These are phyloP conservation scores for Lepidotrigona ventralis DNA, from an alignment of 1,140 invertebrate species.

Conservation along the genomic window DNA sequence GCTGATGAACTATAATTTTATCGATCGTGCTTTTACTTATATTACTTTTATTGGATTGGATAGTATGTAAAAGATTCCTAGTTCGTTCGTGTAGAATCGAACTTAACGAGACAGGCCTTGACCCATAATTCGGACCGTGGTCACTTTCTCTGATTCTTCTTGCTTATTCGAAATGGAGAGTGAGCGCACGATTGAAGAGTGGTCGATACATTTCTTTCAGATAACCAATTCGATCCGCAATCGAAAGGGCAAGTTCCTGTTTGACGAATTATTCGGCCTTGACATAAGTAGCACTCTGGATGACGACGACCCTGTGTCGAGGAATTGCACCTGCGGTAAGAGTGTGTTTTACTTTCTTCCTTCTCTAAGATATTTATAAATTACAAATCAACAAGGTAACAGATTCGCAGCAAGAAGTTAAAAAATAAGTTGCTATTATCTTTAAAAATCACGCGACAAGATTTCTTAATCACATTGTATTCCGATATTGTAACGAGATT, in stretches of 20 bases:
- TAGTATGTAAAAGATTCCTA: conserved; percentile 44
- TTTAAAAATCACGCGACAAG: neutral
- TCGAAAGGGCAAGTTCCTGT: conserved; percentile 82
- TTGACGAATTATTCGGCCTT: conserved; percentile 84
- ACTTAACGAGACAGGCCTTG: conserved; percentile 67
- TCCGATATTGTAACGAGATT: neutral
- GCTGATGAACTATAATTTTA: neutral
- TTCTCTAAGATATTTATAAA: too few relatives aligned
- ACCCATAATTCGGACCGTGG: conserved; percentile 67
- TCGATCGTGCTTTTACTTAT: neutral
- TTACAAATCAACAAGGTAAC: too few relatives aligned
- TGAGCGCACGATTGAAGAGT: conserved; percentile 47
- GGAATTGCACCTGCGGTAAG: conserved; percentile 85
- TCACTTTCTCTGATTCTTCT: conserved; percentile 67
- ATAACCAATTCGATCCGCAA: conserved; percentile 65
- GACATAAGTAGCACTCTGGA: conserved; percentile 74
- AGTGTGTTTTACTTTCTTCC: neutral
- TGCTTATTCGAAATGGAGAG: conserved; percentile 60
- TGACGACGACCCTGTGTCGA: conserved; percentile 77
- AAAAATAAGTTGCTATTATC: neutral
- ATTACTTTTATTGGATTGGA: neutral
- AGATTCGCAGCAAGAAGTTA: neutral
- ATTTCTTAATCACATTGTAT: neutral
- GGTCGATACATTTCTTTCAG: conserved; percentile 59
- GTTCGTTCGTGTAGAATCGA: conserved; percentile 41